Conservation (phyloP, 2,113 vertebrate genomes). For the Perognathus longimembris region DNA sequence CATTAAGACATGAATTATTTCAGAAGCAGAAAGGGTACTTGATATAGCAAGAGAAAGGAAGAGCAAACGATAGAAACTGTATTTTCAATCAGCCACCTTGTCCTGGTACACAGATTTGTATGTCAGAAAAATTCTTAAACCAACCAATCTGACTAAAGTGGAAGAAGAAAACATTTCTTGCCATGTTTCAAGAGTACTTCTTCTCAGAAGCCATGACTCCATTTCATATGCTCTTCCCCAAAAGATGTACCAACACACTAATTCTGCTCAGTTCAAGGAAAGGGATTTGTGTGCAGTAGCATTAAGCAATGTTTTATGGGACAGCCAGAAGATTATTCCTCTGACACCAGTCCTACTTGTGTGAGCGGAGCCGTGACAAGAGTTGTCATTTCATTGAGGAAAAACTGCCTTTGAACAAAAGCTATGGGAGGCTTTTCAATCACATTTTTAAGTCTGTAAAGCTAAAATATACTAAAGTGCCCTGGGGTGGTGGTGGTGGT, state of each 20-base stretch:
- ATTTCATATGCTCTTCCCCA: not conserved
- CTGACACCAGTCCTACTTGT: not conserved
- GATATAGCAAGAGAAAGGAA: not conserved
- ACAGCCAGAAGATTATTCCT: not conserved
- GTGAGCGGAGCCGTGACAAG: constrained; percentile 13
- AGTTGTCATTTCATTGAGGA: constrained; percentile 49
- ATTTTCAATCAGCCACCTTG: not conserved
- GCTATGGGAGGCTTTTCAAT: constrained; percentile 19
- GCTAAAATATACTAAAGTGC: not conserved
- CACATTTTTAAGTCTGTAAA: constrained; percentile 26
- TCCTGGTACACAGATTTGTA: not conserved
- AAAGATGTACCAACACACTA: not conserved
- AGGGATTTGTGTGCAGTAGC: not conserved
- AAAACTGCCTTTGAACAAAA: constrained; percentile 36
- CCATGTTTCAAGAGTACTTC: not conserved
- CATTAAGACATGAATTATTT: constrained; percentile 36
- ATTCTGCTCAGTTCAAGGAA: constrained; percentile 7
- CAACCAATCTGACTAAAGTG: not conserved
- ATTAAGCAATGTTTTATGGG: constrained; percentile 10
- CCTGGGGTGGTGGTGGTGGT: not conserved
- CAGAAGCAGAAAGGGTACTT: constrained; percentile 4
- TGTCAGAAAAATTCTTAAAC: not conserved
- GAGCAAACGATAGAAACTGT: not conserved
- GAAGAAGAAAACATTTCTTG: constrained; percentile 4
- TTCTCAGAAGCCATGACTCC: not conserved